These are phyloP conservation scores for Miltochrista miniata DNA, from an alignment of 2,888 invertebrate genomes.

Conservation along the genomic window DNA sequence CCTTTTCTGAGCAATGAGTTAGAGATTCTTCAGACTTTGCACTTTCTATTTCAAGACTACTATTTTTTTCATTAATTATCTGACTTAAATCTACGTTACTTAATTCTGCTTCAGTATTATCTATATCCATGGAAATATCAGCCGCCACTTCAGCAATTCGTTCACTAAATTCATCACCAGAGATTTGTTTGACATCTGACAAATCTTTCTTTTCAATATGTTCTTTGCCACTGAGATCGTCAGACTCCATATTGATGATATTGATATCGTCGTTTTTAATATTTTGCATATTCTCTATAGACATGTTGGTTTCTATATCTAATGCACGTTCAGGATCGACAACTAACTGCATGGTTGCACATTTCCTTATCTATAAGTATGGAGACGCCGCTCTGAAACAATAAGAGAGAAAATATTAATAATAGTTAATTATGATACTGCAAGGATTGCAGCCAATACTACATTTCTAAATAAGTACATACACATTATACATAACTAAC, in stretches of 20 bases:
- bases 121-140: constrained; percentile 14
- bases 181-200: constrained; percentile 32
- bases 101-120: constrained; percentile 17
- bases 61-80: constrained; percentile 4
- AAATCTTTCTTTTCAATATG: constrained; percentile 44
- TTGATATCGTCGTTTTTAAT: constrained; percentile 32
- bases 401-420: constrained; percentile 10
- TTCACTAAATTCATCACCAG: constrained; percentile 15
- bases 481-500: no score
- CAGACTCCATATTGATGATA: constrained; percentile 34
- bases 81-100: constrained; percentile 7
- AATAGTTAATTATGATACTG: not conserved
- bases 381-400: constrained; percentile 50
- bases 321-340: constrained; percentile 54
- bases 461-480: no score
- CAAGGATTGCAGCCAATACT: no score
- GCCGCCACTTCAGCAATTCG: constrained; percentile 10
- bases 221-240: constrained; percentile 32
- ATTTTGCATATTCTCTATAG: constrained; percentile 47
- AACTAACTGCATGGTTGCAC: constrained; percentile 76
- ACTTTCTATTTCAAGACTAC: constrained; percentile 4
- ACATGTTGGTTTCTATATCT: constrained; percentile 61
- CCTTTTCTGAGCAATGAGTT: constrained; percentile 2
- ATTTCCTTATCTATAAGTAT: constrained; percentile 50
- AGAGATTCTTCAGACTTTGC: constrained; percentile 14